A percentile compares a stretch with the other conserved stretches of the same genome.
Evolutionary conservation across 2,888 invertebrate genomes (phyloP).

Genomic region (Timema cristinae): DNA sequence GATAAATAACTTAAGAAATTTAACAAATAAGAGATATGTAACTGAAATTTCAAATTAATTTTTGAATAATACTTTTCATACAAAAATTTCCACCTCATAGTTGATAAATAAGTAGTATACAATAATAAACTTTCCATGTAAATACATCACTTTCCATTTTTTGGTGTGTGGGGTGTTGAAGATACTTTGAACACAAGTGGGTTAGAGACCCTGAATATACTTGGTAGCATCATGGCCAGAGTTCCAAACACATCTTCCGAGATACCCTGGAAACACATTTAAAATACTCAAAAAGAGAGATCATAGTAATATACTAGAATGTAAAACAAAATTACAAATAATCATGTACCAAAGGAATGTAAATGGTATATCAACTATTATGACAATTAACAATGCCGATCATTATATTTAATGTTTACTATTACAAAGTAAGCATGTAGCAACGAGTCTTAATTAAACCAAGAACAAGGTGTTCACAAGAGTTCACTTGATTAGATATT

Average conservation of each 20-base stretch:
- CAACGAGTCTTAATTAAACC: too few species aligned
- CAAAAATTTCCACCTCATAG: neutral
- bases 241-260: conserved; percentile 78
- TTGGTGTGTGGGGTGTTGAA: conserved; percentile 45
- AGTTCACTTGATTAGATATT: too few species aligned
- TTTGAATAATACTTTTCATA: conserved; percentile 1
- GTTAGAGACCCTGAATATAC: conserved; percentile 92
- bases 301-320: neutral
- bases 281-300: conserved; percentile 15
- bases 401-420: too few species aligned
- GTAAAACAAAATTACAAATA: too few species aligned
- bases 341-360: too few species aligned
- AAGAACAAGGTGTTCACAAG: too few species aligned
- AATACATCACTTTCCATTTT: conserved; percentile 33
- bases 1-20: too few species aligned
- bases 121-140: too few species aligned
- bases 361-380: too few species aligned
- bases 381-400: too few species aligned
- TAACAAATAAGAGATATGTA: too few species aligned
- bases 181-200: conserved; percentile 72
- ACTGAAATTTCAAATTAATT: neutral
- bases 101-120: neutral
- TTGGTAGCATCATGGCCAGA: conserved; percentile 82
- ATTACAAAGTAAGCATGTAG: too few species aligned
- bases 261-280: conserved; percentile 55